These are phyloP conservation scores for Actias luna DNA, from an alignment of 2,888 invertebrate genomes.

Conservation along the genomic window DNA sequence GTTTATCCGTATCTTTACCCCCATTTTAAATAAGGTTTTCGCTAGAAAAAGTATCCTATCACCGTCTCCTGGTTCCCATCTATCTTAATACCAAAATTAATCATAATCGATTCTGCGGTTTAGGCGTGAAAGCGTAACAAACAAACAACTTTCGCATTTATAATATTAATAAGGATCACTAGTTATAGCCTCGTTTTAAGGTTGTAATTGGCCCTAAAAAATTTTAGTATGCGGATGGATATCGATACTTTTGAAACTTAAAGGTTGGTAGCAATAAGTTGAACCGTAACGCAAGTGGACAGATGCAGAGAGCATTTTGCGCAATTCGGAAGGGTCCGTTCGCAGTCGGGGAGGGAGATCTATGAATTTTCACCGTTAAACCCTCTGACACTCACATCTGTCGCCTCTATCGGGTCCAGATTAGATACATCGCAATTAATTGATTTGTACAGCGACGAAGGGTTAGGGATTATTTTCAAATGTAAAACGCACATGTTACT, in stretches of 20 bases:
- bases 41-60: too few relatives aligned
- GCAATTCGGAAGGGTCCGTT: slow-evolving; percentile 70
- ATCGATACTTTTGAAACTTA: slow-evolving; percentile 22
- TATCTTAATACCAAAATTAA: too few relatives aligned
- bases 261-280: slow-evolving; percentile 28
- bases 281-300: slow-evolving; percentile 63
- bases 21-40: too few relatives aligned
- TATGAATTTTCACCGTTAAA: slow-evolving; percentile 65
- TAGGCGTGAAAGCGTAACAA: too few relatives aligned
- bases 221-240: slow-evolving; percentile 30
- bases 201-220: not conserved
- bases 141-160: too few relatives aligned
- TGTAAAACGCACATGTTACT: slow-evolving; percentile 50
- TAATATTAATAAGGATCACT: not conserved
- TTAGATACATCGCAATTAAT: slow-evolving; percentile 77
- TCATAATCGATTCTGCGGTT: too few relatives aligned
- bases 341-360: slow-evolving; percentile 61
- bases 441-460: slow-evolving; percentile 64
- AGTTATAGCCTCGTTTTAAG: not conserved
- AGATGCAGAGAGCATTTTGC: slow-evolving; percentile 76
- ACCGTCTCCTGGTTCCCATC: too few relatives aligned
- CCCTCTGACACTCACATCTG: slow-evolving; percentile 77
- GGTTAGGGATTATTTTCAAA: slow-evolving; percentile 58
- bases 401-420: slow-evolving; percentile 63
- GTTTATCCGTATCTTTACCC: too few relatives aligned